These are phyloP conservation scores for Stenchaetothrips biformis DNA, from an alignment of 2,888 invertebrate genomes.

Conservation along the genomic window DNA sequence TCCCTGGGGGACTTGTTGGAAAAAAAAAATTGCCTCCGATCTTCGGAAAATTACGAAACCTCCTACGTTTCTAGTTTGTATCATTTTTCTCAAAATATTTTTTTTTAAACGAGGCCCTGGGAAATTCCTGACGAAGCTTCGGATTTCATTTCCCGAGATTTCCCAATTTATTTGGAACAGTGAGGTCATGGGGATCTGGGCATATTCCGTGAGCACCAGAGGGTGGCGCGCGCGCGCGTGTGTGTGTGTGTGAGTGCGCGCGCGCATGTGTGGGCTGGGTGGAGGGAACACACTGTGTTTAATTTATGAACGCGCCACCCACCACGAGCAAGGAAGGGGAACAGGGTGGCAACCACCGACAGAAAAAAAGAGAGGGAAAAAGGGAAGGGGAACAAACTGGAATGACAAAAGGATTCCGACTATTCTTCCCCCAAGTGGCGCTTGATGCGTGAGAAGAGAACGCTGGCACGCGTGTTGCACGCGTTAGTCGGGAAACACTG, in stretches of 20 bases:
- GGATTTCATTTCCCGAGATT: too few relatives aligned
- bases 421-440: not conserved
- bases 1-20: too few relatives aligned
- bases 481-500: not conserved
- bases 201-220: too few relatives aligned
- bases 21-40: too few relatives aligned
- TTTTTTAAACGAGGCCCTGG: too few relatives aligned
- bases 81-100: too few relatives aligned
- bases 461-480: too few relatives aligned
- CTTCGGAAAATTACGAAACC: too few relatives aligned
- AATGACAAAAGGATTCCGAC: constrained; percentile 6
- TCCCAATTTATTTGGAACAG: too few relatives aligned
- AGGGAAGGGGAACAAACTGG: not conserved
- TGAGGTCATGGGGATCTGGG: not conserved
- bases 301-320: constrained; percentile 13
- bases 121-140: too few relatives aligned
- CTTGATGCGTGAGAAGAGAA: constrained; percentile 22
- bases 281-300: constrained; percentile 16
- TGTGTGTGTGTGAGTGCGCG: not conserved
- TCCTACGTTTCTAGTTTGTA: too few relatives aligned
- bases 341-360: constrained; percentile 30
- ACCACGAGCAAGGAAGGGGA: constrained; percentile 39
- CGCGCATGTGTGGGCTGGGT: not conserved
- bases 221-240: not conserved
- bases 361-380: not conserved